Base-by-base conservation (phyloP, 2,113 vertebrate species). In the Brachyhypopomus occidentalis region DNA sequence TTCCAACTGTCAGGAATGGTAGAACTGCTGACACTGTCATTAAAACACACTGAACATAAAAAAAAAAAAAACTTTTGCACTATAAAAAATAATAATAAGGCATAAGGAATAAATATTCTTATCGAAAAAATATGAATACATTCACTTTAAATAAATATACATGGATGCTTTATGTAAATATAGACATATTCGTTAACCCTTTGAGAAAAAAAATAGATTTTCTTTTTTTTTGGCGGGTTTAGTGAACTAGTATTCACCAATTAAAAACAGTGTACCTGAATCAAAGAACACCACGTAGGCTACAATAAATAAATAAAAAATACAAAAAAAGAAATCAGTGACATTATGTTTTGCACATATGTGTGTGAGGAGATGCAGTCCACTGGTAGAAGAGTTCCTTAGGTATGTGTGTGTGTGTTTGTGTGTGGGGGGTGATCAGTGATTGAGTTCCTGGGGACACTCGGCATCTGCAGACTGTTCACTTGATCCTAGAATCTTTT, bases 401-500 rank as follows among this genome's bases (percentile, higher is more conserved):
- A 69, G 94, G 93, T 76, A 22, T 19, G 45, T 64, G 23, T 1
- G n/a, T 38, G 45, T 85, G 75, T 83, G 58, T 71, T 34, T 73
- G 72, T 20, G 74, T 30, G 45, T 5, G 9, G 12, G 45, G 45
- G 45, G 25, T 36, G 74, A 77, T 87, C 88, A 89, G 87, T 84
- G 86, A 76, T 85, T 81, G 70, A 83, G 82, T 83, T 90, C 84
- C 85, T 90, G 93, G 59, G 95, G 94, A 79, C 98, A 99, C 83
- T 96, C 94, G 0, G 92, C 89, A 27, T 98, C 94, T 74, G 91
- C 94, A 30, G 90, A 88, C 75, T 91, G 64, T 81, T 96, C 94
- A 60, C 87, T 87, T 52, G 94, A 95, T 17, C 93, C 95, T 25
- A 92, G 91, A 86, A 97, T 93, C 88, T 86, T 96, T 92, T 95